Conservation (phyloP, 2,888 invertebrate genomes). For the Xestia ashworthii region DNA sequence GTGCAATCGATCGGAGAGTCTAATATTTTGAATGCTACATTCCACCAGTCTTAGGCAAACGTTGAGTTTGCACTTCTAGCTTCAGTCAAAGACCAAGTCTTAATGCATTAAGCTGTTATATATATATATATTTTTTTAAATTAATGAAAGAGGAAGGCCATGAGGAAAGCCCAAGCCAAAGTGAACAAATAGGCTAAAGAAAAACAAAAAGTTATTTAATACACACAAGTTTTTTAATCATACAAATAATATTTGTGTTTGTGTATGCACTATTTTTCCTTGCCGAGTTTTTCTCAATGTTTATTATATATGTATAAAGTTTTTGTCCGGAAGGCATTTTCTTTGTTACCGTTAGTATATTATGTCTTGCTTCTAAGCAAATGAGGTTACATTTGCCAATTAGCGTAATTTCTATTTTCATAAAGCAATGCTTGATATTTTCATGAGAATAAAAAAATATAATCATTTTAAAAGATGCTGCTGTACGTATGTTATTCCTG, state of each 20-base stretch:
- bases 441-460: not conserved
- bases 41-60: too few species aligned
- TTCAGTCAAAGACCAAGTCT: too few species aligned
- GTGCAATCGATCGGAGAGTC: too few species aligned
- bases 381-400: constrained; percentile 26
- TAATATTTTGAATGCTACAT: too few species aligned
- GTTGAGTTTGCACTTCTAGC: too few species aligned
- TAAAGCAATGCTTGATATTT: not conserved
- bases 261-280: not conserved
- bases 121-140: too few species aligned
- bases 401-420: constrained; percentile 1
- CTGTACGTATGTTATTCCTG: not conserved
- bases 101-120: too few species aligned
- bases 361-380: constrained; percentile 31
- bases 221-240: not conserved
- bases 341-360: constrained; percentile 23
- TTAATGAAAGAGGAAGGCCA: too few species aligned
- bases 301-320: constrained; percentile 6
- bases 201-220: too few species aligned
- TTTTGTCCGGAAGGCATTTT: constrained; percentile 36
- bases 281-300: not conserved
- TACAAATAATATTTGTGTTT: too few species aligned
- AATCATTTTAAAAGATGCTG: not conserved
- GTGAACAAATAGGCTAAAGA: too few species aligned
- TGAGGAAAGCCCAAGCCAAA: too few species aligned